Evolutionary conservation across 2,888 invertebrate species (phyloP).

Genomic region (Sympetrum striolatum): DNA sequence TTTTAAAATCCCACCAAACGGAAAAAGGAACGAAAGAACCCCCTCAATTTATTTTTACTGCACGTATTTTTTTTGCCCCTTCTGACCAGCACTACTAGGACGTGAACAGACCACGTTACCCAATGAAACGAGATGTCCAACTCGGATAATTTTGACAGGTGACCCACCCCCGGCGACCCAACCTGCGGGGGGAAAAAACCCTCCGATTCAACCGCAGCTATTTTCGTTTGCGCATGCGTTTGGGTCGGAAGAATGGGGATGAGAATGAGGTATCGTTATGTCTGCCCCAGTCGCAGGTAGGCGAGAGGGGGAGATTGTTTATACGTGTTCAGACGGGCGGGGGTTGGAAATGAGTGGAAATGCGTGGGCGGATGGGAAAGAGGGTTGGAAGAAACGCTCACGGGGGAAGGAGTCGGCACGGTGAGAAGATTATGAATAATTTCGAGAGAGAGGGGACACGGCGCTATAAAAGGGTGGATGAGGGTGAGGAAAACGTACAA

Average conservation of each 20-base stretch:
- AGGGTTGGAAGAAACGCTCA: not conserved
- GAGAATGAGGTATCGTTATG: not conserved
- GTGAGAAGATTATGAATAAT: constrained; percentile 8
- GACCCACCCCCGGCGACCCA: not conserved
- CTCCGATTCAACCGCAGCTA: not conserved
- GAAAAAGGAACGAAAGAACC: not conserved
- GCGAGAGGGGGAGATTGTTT: constrained; percentile 1
- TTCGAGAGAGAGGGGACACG: not conserved
- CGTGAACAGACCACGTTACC: not conserved
- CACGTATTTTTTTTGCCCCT: not conserved
- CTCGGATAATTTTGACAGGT: constrained; percentile 32
- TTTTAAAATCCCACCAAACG: not conserved
- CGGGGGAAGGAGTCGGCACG: not conserved
- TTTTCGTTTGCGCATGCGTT: not conserved
- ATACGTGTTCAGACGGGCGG: not conserved
- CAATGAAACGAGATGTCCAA: constrained; percentile 21
- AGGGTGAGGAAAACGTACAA: not conserved
- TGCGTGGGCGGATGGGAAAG: not conserved
- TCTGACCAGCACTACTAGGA: not conserved
- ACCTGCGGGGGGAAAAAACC: not conserved
- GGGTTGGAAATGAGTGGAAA: not conserved
- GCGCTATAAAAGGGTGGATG: not conserved
- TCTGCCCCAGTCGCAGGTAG: not conserved
- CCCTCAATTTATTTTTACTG: not conserved
- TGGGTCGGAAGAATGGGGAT: not conserved